Conservation (phyloP, 2,113 vertebrate species). For the Ammospiza caudacuta region DNA sequence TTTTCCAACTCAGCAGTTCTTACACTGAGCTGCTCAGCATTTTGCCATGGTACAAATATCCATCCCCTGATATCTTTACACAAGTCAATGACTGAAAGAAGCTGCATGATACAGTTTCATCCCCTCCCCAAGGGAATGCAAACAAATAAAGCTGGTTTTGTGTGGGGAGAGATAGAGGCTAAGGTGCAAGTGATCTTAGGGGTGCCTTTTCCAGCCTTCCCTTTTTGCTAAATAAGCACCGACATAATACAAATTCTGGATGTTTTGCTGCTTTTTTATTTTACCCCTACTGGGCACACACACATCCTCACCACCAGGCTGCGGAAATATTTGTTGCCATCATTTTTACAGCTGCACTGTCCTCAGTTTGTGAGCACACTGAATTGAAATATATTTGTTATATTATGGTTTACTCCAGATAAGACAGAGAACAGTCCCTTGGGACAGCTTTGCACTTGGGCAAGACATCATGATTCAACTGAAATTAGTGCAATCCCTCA, state of each 20-base stretch:
- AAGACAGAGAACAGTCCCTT: background rate
- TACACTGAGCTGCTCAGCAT: conserved; percentile 26
- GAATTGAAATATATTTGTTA: background rate
- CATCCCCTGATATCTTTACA: background rate
- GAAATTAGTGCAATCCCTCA: background rate
- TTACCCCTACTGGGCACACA: background rate
- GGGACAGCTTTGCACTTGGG: background rate
- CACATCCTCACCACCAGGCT: background rate
- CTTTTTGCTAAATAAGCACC: background rate
- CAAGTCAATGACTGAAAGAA: background rate
- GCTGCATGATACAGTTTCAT: background rate
- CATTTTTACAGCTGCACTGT: background rate
- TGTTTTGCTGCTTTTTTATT: background rate
- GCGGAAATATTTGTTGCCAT: background rate
- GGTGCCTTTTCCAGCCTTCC: background rate
- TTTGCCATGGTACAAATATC: conserved; percentile 24
- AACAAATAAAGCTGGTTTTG: background rate
- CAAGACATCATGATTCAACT: background rate
- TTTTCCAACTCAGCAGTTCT: conserved; percentile 54
- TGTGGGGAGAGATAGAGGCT: background rate
- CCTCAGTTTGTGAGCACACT: background rate
- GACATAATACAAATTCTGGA: background rate
- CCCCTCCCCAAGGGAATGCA: background rate
- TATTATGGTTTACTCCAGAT: background rate
- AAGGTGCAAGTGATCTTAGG: background rate